phyloP scores from a whole-genome alignment of 1,140 invertebrate genomes.

The Pseudomyrmex concolor region DNA sequence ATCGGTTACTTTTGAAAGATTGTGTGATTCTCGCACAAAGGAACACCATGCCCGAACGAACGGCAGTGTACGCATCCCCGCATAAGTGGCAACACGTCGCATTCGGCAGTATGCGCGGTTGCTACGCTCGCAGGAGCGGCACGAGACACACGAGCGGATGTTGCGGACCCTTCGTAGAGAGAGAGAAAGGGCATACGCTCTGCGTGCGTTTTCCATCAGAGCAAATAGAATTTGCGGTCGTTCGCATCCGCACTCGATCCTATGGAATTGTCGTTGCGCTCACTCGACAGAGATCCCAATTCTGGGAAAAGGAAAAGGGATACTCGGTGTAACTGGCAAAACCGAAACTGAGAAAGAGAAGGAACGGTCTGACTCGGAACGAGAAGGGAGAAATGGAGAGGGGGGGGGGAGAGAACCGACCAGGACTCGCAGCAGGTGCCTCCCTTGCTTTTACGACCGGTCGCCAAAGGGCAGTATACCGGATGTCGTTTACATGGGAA shows the following conservation, averaged over 20 bases:
- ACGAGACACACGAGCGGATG: conserved; percentile 51
- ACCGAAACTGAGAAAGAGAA: conserved; percentile 4
- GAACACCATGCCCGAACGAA: neutral
- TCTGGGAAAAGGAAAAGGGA: neutral
- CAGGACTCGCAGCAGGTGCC: conserved; percentile 51
- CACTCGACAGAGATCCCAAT: neutral
- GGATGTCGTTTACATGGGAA: conserved; percentile 75
- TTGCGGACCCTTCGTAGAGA: conserved; percentile 48
- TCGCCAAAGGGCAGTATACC: conserved; percentile 75
- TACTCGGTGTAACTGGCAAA: neutral
- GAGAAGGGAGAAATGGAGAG: neutral
- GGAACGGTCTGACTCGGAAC: neutral
- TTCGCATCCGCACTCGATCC: conserved; percentile 40
- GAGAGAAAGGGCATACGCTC: conserved; percentile 65
- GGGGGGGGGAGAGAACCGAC: neutral
- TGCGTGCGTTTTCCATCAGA: conserved; percentile 75
- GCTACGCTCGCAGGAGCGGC: conserved; percentile 42
- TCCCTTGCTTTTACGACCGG: conserved; percentile 70
- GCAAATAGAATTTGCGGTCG: conserved; percentile 83
- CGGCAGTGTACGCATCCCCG: neutral
- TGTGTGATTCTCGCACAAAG: neutral
- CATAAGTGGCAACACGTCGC: conserved; percentile 24
- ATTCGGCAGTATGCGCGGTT: conserved; percentile 13
- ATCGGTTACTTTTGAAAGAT: neutral
- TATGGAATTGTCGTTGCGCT: conserved; percentile 44